phyloP scores from a whole-genome alignment of 2,797 vertebrate species.

The Mus minutoides region DNA sequence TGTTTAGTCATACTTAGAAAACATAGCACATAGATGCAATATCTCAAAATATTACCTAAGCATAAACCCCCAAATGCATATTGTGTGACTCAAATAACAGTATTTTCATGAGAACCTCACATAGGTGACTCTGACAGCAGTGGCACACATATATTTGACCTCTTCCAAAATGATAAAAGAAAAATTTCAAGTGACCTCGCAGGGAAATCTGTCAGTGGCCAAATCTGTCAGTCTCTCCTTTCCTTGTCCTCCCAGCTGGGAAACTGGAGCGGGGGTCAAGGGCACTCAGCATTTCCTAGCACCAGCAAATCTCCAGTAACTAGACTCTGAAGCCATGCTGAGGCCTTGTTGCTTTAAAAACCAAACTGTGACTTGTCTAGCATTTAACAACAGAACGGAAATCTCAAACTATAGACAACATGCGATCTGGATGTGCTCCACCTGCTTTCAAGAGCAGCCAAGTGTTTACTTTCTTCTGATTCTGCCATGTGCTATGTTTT shows the following conservation, averaged over 20 bases:
- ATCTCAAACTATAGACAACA: constrained; percentile 38
- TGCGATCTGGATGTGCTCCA: constrained; percentile 70
- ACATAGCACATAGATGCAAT: not conserved
- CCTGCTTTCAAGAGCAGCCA: constrained; percentile 79
- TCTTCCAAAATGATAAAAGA: constrained; percentile 62
- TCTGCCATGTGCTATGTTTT: constrained; percentile 72
- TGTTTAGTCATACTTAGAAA: not conserved
- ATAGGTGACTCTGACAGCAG: not conserved
- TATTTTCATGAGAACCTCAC: not conserved
- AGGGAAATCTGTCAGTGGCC: constrained; percentile 52
- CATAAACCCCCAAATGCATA: not conserved
- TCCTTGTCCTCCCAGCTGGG: constrained; percentile 68
- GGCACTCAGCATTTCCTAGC: constrained; percentile 46
- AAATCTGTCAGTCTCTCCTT: constrained; percentile 63
- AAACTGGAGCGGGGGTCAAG: constrained; percentile 63
- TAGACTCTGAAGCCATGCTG: constrained; percentile 68
- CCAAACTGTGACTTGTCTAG: constrained; percentile 72
- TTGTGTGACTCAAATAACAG: not conserved
- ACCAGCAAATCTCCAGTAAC: constrained; percentile 64
- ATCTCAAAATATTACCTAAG: constrained; percentile 21
- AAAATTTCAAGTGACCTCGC: constrained; percentile 54
- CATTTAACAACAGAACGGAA: constrained; percentile 76
- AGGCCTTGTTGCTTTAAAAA: constrained; percentile 63
- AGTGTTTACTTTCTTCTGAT: constrained; percentile 82
- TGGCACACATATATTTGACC: constrained; percentile 42